phyloP scores from a whole-genome alignment of 2,888 invertebrate genomes.

The Pachycephus smyrnensis region DNA sequence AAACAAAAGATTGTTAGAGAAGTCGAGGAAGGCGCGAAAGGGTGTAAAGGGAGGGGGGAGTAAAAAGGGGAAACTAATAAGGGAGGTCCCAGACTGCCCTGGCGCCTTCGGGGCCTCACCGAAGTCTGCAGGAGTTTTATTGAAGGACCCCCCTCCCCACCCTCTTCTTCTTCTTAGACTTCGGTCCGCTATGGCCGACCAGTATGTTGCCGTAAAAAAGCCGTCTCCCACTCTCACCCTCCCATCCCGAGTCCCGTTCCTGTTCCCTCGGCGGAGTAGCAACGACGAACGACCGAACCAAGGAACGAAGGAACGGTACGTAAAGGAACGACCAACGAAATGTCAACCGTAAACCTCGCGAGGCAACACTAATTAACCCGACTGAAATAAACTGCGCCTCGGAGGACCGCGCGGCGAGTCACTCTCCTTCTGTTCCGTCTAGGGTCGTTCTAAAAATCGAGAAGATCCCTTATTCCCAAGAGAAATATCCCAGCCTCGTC shows the following conservation, averaged over 20 bases:
- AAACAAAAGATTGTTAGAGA: slow-evolving; percentile 52
- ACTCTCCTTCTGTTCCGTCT: slow-evolving; percentile 13
- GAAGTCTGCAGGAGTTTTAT: slow-evolving; percentile 45
- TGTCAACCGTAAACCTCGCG: slow-evolving; percentile 67
- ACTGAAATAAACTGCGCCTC: slow-evolving; percentile 65
- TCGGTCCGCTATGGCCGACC: slow-evolving; percentile 48
- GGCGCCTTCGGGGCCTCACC: slow-evolving; percentile 51
- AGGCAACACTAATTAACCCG: slow-evolving; percentile 67
- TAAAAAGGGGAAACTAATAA: slow-evolving; percentile 45
- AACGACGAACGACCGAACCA: slow-evolving; percentile 40
- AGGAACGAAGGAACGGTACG: slow-evolving; percentile 37
- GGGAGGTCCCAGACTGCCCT: slow-evolving; percentile 52
- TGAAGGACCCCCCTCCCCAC: slow-evolving; percentile 44
- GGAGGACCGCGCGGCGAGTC: slow-evolving; percentile 33
- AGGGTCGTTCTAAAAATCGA: background rate
- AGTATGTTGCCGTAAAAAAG: slow-evolving; percentile 61
- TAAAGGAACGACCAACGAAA: slow-evolving; percentile 57
- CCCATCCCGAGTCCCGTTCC: slow-evolving; percentile 14
- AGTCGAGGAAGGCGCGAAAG: slow-evolving; percentile 9
- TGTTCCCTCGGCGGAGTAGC: slow-evolving; percentile 23
- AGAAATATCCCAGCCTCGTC: background rate
- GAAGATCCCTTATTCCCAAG: background rate
- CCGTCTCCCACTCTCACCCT: slow-evolving; percentile 40
- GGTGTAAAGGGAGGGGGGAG: slow-evolving; percentile 23
- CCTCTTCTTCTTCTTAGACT: slow-evolving; percentile 20